Evolutionary conservation across 2,888 invertebrate genomes (phyloP), one percentile per base, ranked within the genome.

Genomic region (Mesopsocus fuscifrons): DNA sequence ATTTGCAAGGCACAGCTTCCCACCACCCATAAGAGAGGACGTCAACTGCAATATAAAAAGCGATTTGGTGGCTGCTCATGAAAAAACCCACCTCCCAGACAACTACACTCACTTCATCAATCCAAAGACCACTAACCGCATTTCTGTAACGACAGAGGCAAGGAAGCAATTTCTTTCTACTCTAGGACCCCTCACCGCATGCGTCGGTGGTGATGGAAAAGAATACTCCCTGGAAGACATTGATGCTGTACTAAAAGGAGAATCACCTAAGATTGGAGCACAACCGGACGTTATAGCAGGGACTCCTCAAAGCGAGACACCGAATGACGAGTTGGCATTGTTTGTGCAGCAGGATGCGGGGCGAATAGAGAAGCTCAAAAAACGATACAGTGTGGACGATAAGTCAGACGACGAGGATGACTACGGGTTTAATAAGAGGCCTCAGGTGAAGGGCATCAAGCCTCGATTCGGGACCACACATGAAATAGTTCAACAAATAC

Each of bases 351-450:
- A 85, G 47, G 80, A 84, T 49, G 81, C 81, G 0, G 74, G 77
- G 2, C 67, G 88, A 32, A 85, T 82, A 3, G 88, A 88, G 54
- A 67, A 85, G 48, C 69, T 88, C 13, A 75, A 82, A 51, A 79
- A 83, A 56, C 74, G 85, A 44, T 69, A 69, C 52, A 59, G 57
- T 47, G 56, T 58, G 31, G 45, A 46, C 3, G 52, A 52, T 15
- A 63, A 64, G 15, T 66, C 73, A 46, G 82, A 81, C 41, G 78
- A 81, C 46, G 84, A 85, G 51, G 85, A 87, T 52, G 87, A 88
- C 56, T 87, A 88, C 53, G 88, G 88, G 1, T 88, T 89, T 59
- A 82, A 84, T 54, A 72, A 83, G 30, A 67, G 88, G n/a, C 88
- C 88, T 0, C 83, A 84, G 1, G 88, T 89, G 2, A 72, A 85